A percentile compares a stretch with the other conserved stretches of the same genome.
Evolutionary conservation across 30 jellyfish, hydroid and myxozoan genomes (phyloP).

Genomic region (Turritopsis rubra): DNA sequence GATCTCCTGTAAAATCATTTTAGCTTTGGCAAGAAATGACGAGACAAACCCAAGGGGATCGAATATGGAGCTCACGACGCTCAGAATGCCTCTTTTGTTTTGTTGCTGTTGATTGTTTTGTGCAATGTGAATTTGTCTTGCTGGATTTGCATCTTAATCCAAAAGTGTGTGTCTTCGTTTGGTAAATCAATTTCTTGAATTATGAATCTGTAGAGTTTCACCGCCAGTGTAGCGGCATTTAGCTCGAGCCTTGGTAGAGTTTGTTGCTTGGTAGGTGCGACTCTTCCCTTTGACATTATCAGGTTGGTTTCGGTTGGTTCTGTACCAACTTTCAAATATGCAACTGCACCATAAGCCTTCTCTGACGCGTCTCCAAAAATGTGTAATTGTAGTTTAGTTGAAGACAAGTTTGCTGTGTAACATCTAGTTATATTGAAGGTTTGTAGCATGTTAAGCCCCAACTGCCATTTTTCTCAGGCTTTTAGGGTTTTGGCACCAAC

Average conservation of each 20-base stretch:
- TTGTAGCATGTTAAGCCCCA: no score
- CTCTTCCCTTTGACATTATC: neutral
- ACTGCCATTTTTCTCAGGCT: no score
- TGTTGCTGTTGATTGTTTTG: neutral
- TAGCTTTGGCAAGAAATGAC: no score
- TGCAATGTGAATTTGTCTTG: neutral
- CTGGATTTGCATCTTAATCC: no score
- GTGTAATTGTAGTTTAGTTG: neutral
- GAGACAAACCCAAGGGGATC: no score
- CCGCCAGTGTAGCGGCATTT: neutral
- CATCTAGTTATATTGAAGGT: no score
- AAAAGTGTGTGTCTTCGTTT: neutral
- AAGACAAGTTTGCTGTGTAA: no score
- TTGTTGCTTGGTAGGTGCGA: neutral
- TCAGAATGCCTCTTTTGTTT: no score
- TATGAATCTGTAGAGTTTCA: neutral
- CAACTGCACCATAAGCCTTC: neutral
- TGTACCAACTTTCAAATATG: neutral
- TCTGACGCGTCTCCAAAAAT: neutral
- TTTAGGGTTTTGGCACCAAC: no score
- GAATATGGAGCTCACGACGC: no score
- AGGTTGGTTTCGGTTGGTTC: neutral
- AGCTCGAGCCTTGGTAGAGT: slow-evolving; percentile 4
- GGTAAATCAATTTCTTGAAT: neutral
- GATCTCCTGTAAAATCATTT: neutral